These are phyloP conservation scores for Brachypodius melanocephalos DNA, from an alignment of 2,113 vertebrate genomes.

Conservation along the genomic window DNA sequence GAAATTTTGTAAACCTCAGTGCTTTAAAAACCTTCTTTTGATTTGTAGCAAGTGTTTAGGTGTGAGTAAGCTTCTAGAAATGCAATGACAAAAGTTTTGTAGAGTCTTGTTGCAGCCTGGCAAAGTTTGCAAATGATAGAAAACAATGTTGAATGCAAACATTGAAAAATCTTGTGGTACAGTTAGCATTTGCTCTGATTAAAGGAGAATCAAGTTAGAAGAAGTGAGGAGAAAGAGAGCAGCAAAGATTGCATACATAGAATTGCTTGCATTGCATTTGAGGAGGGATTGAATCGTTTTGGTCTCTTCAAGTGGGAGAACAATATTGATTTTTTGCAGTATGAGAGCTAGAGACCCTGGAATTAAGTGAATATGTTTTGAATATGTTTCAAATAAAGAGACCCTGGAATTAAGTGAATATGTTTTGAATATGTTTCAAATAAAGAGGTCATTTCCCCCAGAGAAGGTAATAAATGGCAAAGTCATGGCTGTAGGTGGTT, in stretches of 20 bases:
- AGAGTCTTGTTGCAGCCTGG: background rate
- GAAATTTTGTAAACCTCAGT: background rate
- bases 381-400: too few relatives aligned
- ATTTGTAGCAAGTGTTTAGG: background rate
- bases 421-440: too few relatives aligned
- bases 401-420: too few relatives aligned
- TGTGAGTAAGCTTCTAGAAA: background rate
- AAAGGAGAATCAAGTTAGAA: background rate
- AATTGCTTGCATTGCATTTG: background rate
- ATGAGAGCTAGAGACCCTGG: background rate
- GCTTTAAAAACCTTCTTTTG: background rate
- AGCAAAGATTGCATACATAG: background rate
- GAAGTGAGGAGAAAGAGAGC: background rate
- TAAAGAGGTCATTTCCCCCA: background rate
- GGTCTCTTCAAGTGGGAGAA: background rate
- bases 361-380: too few relatives aligned
- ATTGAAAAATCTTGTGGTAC: background rate
- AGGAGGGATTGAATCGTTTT: background rate
- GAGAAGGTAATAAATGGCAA: background rate
- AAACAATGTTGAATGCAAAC: background rate
- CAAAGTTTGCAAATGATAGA: background rate
- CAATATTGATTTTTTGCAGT: background rate
- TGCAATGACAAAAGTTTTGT: background rate
- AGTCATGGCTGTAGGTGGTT: background rate
- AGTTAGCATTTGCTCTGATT: background rate